Conservation (phyloP, 1,140 invertebrate genomes). For the Cydia splendana region DNA sequence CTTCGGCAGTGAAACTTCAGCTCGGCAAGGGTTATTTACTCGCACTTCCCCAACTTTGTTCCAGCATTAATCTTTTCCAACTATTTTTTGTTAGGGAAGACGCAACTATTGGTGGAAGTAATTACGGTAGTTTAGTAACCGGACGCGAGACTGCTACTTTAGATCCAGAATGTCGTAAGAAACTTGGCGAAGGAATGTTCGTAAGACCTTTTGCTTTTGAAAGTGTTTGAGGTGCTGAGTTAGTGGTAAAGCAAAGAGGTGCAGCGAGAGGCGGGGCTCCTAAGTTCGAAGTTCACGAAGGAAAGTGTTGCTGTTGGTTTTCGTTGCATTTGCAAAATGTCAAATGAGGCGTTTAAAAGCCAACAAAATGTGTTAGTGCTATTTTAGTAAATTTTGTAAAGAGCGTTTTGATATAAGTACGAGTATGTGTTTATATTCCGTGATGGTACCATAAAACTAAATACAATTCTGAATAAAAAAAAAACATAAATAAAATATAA, state of each 20-base stretch:
- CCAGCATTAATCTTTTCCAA: constrained; percentile 27
- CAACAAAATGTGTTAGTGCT: too few relatives aligned
- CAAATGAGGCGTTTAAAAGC: neutral
- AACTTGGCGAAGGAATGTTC: neutral
- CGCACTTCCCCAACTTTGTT: constrained; percentile 11
- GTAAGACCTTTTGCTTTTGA: neutral
- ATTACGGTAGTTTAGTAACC: constrained; percentile 23
- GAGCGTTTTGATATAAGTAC: too few relatives aligned
- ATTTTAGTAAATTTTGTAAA: too few relatives aligned
- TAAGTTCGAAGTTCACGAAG: neutral
- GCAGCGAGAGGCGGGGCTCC: neutral
- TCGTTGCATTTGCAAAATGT: neutral
- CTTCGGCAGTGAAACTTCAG: neutral
- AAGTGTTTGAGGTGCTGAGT: neutral
- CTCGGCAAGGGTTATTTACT: constrained; percentile 1
- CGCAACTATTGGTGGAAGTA: constrained; percentile 6
- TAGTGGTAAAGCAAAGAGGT: constrained; percentile 3
- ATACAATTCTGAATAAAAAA: too few relatives aligned
- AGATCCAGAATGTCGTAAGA: neutral
- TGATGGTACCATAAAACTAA: too few relatives aligned
- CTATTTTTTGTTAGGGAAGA: constrained; percentile 27
- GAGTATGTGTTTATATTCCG: too few relatives aligned
- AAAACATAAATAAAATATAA: too few relatives aligned
- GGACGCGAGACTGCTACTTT: neutral
- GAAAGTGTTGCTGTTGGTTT: neutral